These are phyloP conservation scores for Machaerirhynchus nigripectus DNA, from an alignment of 2,113 vertebrate genomes.

Conservation along the genomic window DNA sequence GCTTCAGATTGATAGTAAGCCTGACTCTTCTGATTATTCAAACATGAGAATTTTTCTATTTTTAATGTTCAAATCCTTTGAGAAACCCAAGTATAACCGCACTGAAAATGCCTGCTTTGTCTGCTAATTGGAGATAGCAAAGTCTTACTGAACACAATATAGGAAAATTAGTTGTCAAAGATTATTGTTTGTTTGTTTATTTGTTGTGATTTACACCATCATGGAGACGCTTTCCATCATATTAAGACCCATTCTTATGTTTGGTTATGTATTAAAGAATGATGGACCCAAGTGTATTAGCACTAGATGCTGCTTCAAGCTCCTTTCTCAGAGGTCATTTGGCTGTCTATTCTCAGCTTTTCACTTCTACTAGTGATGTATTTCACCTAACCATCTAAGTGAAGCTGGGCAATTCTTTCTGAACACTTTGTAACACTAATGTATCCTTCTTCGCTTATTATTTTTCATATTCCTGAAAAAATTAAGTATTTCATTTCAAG, in stretches of 20 bases:
- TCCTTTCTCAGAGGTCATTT: not conserved
- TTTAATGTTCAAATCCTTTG: not conserved
- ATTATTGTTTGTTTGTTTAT: not conserved
- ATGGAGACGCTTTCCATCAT: not conserved
- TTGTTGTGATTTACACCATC: not conserved
- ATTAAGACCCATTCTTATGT: not conserved
- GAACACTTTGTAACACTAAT: not conserved
- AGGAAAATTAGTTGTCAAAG: not conserved
- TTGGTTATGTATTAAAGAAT: not conserved
- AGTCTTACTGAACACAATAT: not conserved
- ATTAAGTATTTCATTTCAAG: not conserved
- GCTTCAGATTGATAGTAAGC: not conserved
- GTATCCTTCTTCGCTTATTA: not conserved
- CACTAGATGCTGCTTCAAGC: not conserved
- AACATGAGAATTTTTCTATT: not conserved
- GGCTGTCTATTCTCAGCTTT: not conserved
- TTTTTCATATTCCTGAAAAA: not conserved
- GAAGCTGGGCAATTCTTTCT: not conserved
- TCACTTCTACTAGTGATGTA: not conserved
- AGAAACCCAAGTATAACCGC: not conserved
- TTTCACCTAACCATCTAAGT: not conserved
- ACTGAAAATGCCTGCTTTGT: not conserved
- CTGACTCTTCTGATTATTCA: not conserved
- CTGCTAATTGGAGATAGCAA: not conserved
- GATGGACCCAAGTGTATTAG: not conserved